Percentiles rank a stretch among this genome's conserved stretches.
Evolutionary conservation across 2,797 vertebrate genomes (phyloP).

Genomic region (Micrastur ruficollis): DNA sequence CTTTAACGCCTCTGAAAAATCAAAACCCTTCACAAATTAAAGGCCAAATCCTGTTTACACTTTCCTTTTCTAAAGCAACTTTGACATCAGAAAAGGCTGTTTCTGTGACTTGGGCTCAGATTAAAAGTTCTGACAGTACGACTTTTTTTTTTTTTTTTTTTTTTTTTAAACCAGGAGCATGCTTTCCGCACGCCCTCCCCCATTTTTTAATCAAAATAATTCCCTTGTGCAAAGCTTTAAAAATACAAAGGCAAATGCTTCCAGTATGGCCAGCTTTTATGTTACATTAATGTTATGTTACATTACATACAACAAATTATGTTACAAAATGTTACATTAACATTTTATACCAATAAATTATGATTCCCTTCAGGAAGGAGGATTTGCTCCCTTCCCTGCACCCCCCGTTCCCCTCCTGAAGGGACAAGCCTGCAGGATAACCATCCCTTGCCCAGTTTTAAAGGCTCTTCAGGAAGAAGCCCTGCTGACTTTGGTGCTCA

Average conservation of each 20-base stretch:
- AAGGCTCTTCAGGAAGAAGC: not conserved
- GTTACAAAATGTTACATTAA: not conserved
- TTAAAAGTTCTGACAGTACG: not conserved
- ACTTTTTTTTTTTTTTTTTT: not conserved
- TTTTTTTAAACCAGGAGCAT: not conserved
- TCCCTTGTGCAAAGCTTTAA: not conserved
- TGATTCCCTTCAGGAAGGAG: not conserved
- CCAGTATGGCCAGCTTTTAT: not conserved
- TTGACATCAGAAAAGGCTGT: slow-evolving; percentile 18
- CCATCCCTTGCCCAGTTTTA: not conserved
- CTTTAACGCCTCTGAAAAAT: slow-evolving; percentile 40
- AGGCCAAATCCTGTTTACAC: slow-evolving; percentile 60
- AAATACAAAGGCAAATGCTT: not conserved
- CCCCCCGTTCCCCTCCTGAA: not conserved
- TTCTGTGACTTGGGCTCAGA: slow-evolving; percentile 16
- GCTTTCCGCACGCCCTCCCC: not conserved
- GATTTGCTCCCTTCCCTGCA: not conserved
- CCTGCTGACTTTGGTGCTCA: not conserved
- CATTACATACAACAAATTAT: too few relatives aligned
- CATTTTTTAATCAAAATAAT: not conserved
- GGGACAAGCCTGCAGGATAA: not conserved
- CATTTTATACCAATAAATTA: not conserved
- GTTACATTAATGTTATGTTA: too few relatives aligned
- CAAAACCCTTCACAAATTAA: slow-evolving; percentile 44
- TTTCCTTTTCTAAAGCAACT: slow-evolving; percentile 14